These are phyloP conservation scores for Sebastes elongatus DNA, from an alignment of 2,797 vertebrate species.

Conservation along the genomic window DNA sequence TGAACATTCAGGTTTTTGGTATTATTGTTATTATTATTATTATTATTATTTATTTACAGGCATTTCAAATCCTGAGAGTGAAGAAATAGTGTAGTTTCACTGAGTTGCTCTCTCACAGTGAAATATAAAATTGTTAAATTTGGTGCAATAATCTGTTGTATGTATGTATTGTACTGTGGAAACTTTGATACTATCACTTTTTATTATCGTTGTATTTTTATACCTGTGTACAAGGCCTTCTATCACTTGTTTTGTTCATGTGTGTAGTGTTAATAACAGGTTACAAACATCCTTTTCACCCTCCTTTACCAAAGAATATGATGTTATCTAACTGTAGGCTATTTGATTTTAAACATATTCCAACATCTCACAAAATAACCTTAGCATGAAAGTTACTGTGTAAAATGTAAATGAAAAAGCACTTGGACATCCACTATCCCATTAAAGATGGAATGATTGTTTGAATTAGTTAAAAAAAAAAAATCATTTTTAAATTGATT, in stretches of 20 bases:
- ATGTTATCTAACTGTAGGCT: conserved; percentile 35
- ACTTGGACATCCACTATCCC: conserved; percentile 9
- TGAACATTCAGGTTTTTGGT: background rate
- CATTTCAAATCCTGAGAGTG: background rate
- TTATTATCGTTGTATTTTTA: conserved; percentile 69
- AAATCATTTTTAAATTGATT: background rate
- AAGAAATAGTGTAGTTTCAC: background rate
- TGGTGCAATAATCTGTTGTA: conserved; percentile 72
- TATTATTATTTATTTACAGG: background rate
- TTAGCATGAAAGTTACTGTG: conserved; percentile 24
- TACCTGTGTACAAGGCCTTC: conserved; percentile 61
- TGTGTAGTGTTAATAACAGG: conserved; percentile 32
- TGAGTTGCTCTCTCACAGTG: background rate
- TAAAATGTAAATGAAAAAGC: conserved; percentile 31
- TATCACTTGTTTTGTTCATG: conserved; percentile 34
- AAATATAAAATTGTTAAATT: conserved; percentile 38
- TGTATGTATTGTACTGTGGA: conserved; percentile 66
- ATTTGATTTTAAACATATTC: conserved; percentile 32
- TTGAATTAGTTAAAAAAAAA: conserved; percentile 9
- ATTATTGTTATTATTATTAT: background rate
- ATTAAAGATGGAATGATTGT: conserved; percentile 19
- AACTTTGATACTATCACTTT: conserved; percentile 70
- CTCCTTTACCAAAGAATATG: conserved; percentile 80
- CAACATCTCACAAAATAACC: conserved; percentile 11
- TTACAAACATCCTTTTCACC: conserved; percentile 33